Percentiles rank a stretch among this genome's conserved stretches.
These are phyloP conservation scores for Rhea americana DNA, from an alignment of 2,113 vertebrate genomes.

Conservation along the genomic window DNA sequence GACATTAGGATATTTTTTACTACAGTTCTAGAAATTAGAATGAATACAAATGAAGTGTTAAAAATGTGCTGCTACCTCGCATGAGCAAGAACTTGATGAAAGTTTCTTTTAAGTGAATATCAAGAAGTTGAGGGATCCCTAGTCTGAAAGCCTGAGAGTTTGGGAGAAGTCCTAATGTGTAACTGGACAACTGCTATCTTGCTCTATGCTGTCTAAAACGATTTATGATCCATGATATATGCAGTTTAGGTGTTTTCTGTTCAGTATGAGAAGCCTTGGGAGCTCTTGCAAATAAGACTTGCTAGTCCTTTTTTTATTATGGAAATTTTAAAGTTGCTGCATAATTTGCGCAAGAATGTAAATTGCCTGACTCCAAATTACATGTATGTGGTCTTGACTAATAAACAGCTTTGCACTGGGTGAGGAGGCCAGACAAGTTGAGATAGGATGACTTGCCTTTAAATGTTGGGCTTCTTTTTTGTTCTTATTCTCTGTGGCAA, in stretches of 20 bases:
- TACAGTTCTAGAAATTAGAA: background rate
- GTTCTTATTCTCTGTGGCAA: background rate
- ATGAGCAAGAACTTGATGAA: rapidly evolving
- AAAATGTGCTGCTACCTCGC: rapidly evolving
- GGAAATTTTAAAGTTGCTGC: background rate
- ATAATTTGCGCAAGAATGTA: background rate
- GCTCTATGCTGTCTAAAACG: rapidly evolving
- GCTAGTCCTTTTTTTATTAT: background rate
- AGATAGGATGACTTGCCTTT: background rate
- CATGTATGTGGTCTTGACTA: background rate
- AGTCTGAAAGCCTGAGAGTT: too few relatives aligned
- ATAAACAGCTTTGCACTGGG: background rate
- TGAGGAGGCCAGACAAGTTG: background rate
- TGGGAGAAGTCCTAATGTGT: rapidly evolving
- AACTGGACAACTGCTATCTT: background rate
- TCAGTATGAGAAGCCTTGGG: rapidly evolving
- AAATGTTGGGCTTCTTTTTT: background rate
- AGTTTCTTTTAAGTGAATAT: background rate
- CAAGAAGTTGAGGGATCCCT: rapidly evolving
- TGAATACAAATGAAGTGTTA: background rate
- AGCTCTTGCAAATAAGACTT: background rate
- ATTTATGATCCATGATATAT: rapidly evolving
- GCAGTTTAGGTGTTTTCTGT: rapidly evolving
- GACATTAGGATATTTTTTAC: background rate
- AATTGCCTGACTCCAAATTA: background rate